These are phyloP conservation scores for Andrena dorsata DNA, from an alignment of 2,888 invertebrate species.

Conservation along the genomic window DNA sequence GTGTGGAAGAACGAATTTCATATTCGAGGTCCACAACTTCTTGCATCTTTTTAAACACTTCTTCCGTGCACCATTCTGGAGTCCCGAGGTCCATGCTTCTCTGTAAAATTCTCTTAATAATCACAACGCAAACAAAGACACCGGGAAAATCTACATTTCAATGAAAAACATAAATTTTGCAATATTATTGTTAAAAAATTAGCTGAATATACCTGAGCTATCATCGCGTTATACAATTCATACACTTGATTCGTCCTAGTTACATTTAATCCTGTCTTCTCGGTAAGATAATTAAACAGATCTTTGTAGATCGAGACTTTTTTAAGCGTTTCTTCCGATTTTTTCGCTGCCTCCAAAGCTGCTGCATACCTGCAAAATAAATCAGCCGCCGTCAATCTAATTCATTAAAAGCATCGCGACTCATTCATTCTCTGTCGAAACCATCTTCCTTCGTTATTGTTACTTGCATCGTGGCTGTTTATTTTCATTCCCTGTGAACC, in stretches of 20 bases:
- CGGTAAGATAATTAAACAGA: constrained; percentile 48
- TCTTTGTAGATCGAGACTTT: constrained; percentile 41
- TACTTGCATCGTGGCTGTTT: neutral
- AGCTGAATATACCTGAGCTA: constrained; percentile 65
- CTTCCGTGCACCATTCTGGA: constrained; percentile 72
- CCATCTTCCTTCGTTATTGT: no score
- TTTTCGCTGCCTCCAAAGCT: constrained; percentile 39
- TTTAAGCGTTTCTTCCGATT: constrained; percentile 33
- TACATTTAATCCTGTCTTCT: constrained; percentile 60
- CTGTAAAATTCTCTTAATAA: constrained; percentile 49
- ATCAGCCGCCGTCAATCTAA: neutral
- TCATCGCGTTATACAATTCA: constrained; percentile 58
- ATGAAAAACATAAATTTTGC: neutral
- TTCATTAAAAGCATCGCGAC: no score
- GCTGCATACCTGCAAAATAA: constrained; percentile 57
- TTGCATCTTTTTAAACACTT: constrained; percentile 53
- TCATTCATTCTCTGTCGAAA: no score
- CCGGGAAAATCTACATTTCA: neutral
- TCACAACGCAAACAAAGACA: neutral
- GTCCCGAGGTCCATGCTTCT: constrained; percentile 56
- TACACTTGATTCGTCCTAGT: constrained; percentile 18
- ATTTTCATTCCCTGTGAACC: neutral
- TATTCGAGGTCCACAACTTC: constrained; percentile 42
- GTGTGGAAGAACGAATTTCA: constrained; percentile 59
- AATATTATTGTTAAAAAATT: neutral